Conservation (phyloP, 2,888 invertebrate species). For the Diarsia brunnea region DNA sequence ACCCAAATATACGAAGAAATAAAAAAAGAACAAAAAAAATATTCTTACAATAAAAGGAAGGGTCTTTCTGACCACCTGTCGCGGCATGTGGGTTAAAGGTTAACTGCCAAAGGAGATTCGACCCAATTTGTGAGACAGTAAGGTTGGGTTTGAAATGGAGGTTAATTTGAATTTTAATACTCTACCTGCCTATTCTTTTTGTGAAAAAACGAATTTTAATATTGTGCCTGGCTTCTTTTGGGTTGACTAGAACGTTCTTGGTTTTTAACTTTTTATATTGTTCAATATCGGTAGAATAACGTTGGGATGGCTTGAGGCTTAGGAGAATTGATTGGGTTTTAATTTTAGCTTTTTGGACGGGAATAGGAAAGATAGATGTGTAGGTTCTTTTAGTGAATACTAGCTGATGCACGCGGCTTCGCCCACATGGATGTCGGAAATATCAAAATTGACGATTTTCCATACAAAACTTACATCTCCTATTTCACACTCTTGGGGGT, state of each 20-base stretch:
- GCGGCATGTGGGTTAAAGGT: constrained; percentile 57
- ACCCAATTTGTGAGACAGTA: fast-evolving
- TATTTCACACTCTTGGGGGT: no score
- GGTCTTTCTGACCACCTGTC: constrained; percentile 67
- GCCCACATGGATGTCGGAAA: no score
- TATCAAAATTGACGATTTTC: no score
- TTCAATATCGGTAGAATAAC: constrained; percentile 36
- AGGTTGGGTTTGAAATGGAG: constrained; percentile 12
- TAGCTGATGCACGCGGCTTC: no score
- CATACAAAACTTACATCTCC: no score
- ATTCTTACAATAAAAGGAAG: constrained; percentile 64
- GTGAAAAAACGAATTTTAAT: constrained; percentile 62
- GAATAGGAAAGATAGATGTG: background rate
- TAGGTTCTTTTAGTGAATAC: background rate
- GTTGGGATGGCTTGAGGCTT: background rate
- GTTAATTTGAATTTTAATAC: constrained; percentile 50
- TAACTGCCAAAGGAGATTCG: background rate
- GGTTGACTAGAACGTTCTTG: constrained; percentile 14
- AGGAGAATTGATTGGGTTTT: constrained; percentile 18
- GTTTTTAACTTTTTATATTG: constrained; percentile 39
- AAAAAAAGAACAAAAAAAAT: constrained; percentile 50
- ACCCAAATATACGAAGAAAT: constrained; percentile 53
- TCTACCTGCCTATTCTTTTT: constrained; percentile 59
- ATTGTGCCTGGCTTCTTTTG: constrained; percentile 36
- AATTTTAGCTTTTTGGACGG: background rate